Conservation (phyloP, 2,113 vertebrate genomes). For the Petrocephalus zakoni region DNA sequence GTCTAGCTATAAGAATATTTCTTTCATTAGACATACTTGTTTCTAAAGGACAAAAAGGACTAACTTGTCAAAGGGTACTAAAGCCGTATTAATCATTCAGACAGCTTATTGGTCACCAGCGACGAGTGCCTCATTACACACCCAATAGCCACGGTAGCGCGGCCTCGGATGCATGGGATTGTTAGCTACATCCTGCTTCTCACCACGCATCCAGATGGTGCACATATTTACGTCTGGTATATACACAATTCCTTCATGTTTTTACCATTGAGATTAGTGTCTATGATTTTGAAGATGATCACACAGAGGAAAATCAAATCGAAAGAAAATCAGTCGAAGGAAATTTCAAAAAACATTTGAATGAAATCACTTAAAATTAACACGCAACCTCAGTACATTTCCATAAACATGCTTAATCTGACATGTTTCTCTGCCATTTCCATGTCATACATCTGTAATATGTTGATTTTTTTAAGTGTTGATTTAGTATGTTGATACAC, state of each 20-base stretch:
- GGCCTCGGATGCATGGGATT: background rate
- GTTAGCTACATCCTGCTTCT: background rate
- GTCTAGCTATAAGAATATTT: background rate
- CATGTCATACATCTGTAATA: background rate
- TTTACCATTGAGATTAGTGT: background rate
- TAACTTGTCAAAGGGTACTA: background rate
- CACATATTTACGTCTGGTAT: background rate
- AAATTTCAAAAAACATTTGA: background rate
- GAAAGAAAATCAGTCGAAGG: no score
- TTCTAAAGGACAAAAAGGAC: slow-evolving; percentile 3
- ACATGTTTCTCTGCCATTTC: background rate
- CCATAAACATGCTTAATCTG: background rate
- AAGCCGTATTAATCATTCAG: background rate
- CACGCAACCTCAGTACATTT: background rate
- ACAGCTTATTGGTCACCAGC: background rate
- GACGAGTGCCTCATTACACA: background rate
- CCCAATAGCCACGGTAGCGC: background rate
- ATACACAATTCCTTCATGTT: background rate
- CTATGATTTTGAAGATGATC: background rate
- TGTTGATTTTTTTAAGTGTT: background rate
- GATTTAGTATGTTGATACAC: background rate
- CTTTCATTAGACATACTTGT: background rate
- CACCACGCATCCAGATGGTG: background rate
- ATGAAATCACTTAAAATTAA: background rate
- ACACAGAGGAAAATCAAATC: background rate